Evolutionary conservation across 2,113 vertebrate genomes (phyloP), one percentile per base, ranked within the genome.

Genomic region (Caloenas nicobarica): DNA sequence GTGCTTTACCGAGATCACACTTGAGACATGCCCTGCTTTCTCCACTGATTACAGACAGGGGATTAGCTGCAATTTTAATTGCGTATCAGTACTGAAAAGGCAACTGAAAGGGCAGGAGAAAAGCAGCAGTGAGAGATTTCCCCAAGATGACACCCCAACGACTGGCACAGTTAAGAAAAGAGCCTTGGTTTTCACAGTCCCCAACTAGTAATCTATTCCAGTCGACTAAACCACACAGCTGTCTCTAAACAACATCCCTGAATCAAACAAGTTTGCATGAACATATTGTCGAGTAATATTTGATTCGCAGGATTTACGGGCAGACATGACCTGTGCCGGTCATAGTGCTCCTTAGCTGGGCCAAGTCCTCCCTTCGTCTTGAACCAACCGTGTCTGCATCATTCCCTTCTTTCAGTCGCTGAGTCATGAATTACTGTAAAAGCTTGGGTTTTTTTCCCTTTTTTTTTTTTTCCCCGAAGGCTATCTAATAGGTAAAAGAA

Each of bases 1-100:
- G 6, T 11, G 65, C 73, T 92, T 93, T 79, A 56, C 57, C 74
- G 61, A 64, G 81, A 95, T 81, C 69, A 81, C 91, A 46, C 86
- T 87, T 79, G 91, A 96, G 83, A 95, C 69, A 25, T 95, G 89
- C 73, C 93, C 94, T 95, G 72, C 73, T 96, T 96, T 93, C 93
- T 95, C 89, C 4, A 6, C 33, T 89, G 89, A 86, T 89, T 74
- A 79, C 73, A 82, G 64, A 40, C 66, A 61, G 0, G 46, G 83
- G 61, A 95, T 92, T 93, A 84, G 73, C 57, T 76, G 65, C 69
- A 91, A 56, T 81, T 95, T 93, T 92, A 86, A 70, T 77, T 68
- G 62, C 13, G 0, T 77, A 86, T 58, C 46, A 70, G 66, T n/a
- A 57, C 68, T 36, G 50, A 72, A 95, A 89, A 90, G 33, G 46